Base-by-base conservation (phyloP, 1,140 invertebrate genomes). In the Leptinotarsa lineolata region DNA sequence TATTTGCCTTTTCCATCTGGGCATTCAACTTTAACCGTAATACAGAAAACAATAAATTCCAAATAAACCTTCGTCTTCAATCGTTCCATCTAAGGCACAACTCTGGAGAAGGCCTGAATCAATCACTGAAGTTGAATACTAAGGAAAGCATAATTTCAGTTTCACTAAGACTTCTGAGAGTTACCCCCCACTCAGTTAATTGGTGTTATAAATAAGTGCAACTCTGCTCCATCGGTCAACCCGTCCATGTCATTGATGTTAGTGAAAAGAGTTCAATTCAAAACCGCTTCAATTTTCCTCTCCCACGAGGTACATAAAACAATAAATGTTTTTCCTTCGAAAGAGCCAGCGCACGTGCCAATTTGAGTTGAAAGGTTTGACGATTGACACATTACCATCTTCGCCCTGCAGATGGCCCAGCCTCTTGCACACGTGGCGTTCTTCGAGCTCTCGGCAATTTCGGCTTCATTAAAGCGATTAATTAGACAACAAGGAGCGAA, bases 391-490 rank as follows among this genome's bases (percentile, higher is more conserved):
- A 46, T 68, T 48, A 68, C 66, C 39, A 68, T 46, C 45, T 68
- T 46, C 4, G 66, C 66, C 66, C 15, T 39, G 45, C 66, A 68
- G 66, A 68, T 68, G 66, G 30, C 66, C 45, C 66, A 48, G 15
- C 66, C 66, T 68, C 66, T 68, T 68, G n/a, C 30, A 48, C 66
- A 68, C 66, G 66, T 68, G 66, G 66, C 66, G 20, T 48, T 39
- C 45, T 68, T 39, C 45, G 60, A 20, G 39, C 66, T 68, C 66
- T 46, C 45, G 45, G 66, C 66, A 68, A 68, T 68, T 68, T 68
- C 45, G 66, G 66, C 18, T 68, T 68, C 66, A 68, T 68, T 68
- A 48, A 68, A 68, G 66, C 66, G 45, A 68, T 68, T 48, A 68
- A 68, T 68, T 68, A 68, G 66, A 68, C 39, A 68, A 48, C 30